These are phyloP conservation scores for Gallinago media DNA, from an alignment of 2,113 vertebrate species.

Conservation along the genomic window DNA sequence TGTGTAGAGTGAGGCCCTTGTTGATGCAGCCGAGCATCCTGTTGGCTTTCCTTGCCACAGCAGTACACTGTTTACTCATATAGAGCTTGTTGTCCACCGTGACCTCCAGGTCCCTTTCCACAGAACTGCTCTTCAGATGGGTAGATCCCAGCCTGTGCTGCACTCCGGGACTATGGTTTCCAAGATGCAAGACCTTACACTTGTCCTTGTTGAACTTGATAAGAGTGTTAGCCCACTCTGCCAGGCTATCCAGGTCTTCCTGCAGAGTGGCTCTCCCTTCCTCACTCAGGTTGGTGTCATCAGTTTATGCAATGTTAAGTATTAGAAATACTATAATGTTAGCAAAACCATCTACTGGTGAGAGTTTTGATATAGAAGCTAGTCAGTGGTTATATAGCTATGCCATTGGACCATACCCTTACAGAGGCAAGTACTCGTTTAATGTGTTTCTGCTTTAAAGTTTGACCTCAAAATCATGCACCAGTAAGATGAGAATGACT, in stretches of 20 bases:
- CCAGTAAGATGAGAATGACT: background rate
- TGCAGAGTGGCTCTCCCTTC: background rate
- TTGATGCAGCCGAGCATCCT: background rate
- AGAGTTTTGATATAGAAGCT: background rate
- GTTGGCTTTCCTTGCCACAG: background rate
- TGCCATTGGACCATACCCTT: background rate
- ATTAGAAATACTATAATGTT: background rate
- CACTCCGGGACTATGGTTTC: background rate
- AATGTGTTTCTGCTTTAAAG: background rate
- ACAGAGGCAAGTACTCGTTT: background rate
- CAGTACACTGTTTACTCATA: background rate
- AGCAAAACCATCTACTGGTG: background rate
- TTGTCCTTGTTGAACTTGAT: background rate
- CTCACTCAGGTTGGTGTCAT: background rate
- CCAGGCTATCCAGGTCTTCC: background rate
- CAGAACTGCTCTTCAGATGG: background rate
- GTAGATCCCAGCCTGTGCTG: background rate
- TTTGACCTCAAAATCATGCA: background rate
- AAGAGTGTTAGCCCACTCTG: background rate
- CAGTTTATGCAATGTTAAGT: background rate
- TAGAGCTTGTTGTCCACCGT: background rate
- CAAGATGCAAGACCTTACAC: background rate
- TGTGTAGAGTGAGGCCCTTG: background rate
- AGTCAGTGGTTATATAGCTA: background rate
- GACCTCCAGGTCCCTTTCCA: background rate